These are phyloP conservation scores for Plebejus argus DNA, from an alignment of 2,888 invertebrate genomes.

Conservation along the genomic window DNA sequence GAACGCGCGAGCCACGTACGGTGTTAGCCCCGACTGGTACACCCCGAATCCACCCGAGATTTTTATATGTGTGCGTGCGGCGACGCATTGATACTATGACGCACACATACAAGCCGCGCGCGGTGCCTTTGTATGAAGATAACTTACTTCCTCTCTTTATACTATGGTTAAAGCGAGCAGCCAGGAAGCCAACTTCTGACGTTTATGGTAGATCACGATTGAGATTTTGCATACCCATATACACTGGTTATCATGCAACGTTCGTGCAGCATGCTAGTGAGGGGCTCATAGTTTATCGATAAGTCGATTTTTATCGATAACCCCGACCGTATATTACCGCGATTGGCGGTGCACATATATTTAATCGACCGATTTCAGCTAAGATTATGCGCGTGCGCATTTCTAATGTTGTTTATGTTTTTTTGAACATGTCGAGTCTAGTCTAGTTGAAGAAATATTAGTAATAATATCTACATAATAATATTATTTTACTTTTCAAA, in stretches of 20 bases:
- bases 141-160: no score
- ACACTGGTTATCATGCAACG: slow-evolving; percentile 29
- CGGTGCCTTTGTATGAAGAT: no score
- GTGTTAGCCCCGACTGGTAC: no score
- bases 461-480: neutral
- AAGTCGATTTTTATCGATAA: slow-evolving; percentile 8
- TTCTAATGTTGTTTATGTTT: neutral
- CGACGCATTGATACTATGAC: no score
- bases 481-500: neutral
- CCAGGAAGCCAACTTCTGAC: slow-evolving; percentile 24
- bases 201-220: slow-evolving; percentile 30
- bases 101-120: no score
- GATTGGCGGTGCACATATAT: neutral
- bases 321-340: neutral
- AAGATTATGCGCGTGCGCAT: neutral
- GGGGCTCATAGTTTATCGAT: neutral
- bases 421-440: neutral
- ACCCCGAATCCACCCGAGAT: no score
- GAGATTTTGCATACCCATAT: slow-evolving; percentile 28
- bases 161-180: slow-evolving; percentile 14
- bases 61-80: no score
- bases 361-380: neutral
- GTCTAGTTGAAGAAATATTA: neutral
- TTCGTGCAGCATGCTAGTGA: slow-evolving; percentile 20
- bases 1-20: no score